A percentile compares a stretch with the other conserved stretches of the same genome.
Conservation (phyloP, 2,888 invertebrate species). For the Notodonta ziczac region DNA sequence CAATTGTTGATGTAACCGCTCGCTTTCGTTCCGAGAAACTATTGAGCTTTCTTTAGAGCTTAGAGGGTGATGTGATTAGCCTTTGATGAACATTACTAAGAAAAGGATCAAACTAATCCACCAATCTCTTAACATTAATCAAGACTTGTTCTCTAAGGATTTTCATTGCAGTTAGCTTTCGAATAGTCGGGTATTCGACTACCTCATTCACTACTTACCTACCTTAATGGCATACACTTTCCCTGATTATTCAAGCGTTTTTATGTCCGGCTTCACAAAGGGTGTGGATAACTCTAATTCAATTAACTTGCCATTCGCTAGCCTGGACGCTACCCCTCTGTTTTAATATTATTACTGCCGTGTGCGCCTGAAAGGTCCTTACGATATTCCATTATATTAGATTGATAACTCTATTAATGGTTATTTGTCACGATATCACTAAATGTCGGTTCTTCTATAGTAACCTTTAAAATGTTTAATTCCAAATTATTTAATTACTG, state of each 20-base stretch:
- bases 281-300: conserved; percentile 48
- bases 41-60: conserved; percentile 44
- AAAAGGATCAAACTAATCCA: conserved; percentile 10
- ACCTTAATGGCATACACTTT: conserved; percentile 17
- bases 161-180: not conserved
- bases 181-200: not conserved
- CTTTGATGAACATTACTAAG: conserved; percentile 32
- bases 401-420: conserved; percentile 30
- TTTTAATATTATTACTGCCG: conserved; percentile 21
- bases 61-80: conserved; percentile 19
- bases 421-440: conserved; percentile 32
- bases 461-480: too few species aligned
- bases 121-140: not conserved
- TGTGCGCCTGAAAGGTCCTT: conserved; percentile 36
- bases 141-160: too few species aligned
- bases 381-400: conserved; percentile 30
- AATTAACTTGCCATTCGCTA: conserved; percentile 48
- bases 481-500: not conserved
- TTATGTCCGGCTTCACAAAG: conserved; percentile 30
- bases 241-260: conserved; percentile 17
- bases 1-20: conserved; percentile 57
- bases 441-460: too few species aligned
- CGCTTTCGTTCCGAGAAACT: conserved; percentile 53
- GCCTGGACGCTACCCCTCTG: conserved; percentile 40
- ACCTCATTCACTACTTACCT: too few species aligned